phyloP scores from a whole-genome alignment of 2,797 vertebrate genomes.

The Megaceryle alcyon region DNA sequence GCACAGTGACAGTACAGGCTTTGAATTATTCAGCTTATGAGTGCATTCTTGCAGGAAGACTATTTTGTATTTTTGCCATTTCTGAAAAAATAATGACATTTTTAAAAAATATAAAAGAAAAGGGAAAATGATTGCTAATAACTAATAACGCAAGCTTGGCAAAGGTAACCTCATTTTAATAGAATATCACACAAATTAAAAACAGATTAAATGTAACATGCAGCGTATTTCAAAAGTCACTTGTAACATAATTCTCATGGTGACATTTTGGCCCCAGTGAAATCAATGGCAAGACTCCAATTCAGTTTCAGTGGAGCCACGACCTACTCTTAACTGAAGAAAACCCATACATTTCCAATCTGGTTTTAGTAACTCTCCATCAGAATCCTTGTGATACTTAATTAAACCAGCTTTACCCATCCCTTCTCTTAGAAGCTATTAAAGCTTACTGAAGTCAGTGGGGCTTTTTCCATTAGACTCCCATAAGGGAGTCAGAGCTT shows the following conservation, averaged over 20 bases:
- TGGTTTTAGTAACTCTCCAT: background rate
- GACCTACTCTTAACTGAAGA: background rate
- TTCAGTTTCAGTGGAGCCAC: background rate
- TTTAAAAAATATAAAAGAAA: slow-evolving; percentile 11
- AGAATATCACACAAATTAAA: slow-evolving; percentile 41
- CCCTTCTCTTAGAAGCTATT: background rate
- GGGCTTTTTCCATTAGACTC: background rate
- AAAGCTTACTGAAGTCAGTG: background rate
- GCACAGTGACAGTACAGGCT: slow-evolving; percentile 16
- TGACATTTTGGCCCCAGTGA: background rate
- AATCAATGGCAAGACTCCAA: background rate
- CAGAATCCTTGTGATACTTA: background rate
- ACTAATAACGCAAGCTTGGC: slow-evolving; percentile 32
- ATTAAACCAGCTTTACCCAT: background rate
- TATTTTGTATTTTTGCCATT: slow-evolving; percentile 39
- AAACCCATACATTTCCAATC: background rate
- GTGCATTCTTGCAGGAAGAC: background rate
- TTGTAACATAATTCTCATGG: background rate
- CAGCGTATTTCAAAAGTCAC: background rate
- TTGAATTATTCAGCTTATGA: slow-evolving; percentile 55
- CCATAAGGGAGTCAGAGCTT: background rate
- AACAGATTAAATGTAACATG: background rate
- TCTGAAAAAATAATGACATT: slow-evolving; percentile 4
- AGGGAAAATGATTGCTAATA: slow-evolving; percentile 7
- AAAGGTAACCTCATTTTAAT: slow-evolving; percentile 16